phyloP scores from a whole-genome alignment of 2,797 vertebrate species.

The Epinephelus coioides region DNA sequence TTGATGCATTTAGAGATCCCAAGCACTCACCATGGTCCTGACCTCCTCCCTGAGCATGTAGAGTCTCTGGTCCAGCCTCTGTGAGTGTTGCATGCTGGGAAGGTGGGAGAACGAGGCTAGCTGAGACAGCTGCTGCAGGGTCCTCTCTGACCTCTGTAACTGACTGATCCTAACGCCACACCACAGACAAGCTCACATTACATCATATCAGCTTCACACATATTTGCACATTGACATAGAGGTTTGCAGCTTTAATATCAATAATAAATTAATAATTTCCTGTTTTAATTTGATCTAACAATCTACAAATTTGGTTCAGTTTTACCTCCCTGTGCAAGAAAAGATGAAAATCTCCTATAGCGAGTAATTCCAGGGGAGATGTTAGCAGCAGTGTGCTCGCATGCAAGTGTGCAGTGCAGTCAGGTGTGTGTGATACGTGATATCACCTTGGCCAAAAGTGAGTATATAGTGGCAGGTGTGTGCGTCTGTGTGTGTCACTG shows the following conservation, averaged over 20 bases:
- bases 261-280: neutral
- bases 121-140: conserved; percentile 65
- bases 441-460: conserved; percentile 69
- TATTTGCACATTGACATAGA: neutral
- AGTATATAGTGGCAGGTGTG: conserved; percentile 55
- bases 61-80: conserved; percentile 85
- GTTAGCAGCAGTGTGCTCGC: conserved; percentile 29
- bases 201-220: neutral
- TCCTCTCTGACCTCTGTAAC: conserved; percentile 78
- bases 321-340: conserved; percentile 12
- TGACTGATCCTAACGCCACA: conserved; percentile 76
- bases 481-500: conserved; percentile 62
- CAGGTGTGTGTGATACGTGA: conserved; percentile 68
- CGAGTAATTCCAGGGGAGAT: conserved; percentile 23
- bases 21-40: conserved; percentile 77
- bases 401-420: conserved; percentile 46
- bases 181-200: conserved; percentile 27
- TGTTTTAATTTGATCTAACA: neutral
- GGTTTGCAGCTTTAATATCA: too few relatives aligned
- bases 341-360: conserved; percentile 12
- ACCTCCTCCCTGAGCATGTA: conserved; percentile 80
- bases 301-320: neutral
- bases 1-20: neutral
- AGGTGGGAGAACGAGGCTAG: conserved; percentile 59
- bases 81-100: conserved; percentile 73